These are phyloP conservation scores for Coccyzus lansbergi DNA, from an alignment of 2,797 vertebrate genomes.

Conservation along the genomic window DNA sequence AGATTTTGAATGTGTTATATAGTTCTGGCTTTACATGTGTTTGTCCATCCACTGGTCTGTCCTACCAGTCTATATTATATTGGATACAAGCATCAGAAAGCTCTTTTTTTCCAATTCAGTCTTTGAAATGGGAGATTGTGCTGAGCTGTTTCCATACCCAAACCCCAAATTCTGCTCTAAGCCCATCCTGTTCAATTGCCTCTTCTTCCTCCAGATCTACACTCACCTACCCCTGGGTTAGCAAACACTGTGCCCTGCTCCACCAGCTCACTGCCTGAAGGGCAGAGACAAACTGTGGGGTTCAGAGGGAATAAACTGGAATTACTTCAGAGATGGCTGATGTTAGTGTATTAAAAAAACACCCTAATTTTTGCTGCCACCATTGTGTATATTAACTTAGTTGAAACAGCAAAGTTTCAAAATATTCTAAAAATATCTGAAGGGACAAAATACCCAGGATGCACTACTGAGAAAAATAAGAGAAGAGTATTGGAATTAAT, in stretches of 20 bases:
- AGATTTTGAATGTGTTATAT: no score
- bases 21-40: neutral
- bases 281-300: neutral
- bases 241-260: neutral
- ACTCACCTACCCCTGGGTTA: neutral
- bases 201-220: neutral
- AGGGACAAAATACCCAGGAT: neutral
- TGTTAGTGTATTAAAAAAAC: neutral
- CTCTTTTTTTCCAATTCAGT: neutral
- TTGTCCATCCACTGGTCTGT: neutral
- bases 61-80: neutral
- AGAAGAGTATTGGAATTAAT: neutral
- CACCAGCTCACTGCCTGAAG: neutral
- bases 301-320: neutral
- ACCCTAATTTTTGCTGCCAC: neutral
- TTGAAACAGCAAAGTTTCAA: neutral
- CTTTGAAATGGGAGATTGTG: neutral
- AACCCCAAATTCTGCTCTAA: neutral
- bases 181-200: neutral
- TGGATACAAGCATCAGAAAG: neutral
- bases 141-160: neutral
- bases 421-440: neutral
- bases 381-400: neutral
- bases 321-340: neutral
- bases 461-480: neutral